phyloP scores from a whole-genome alignment of 2,888 invertebrate species.

The Coleophora flavipennella region DNA sequence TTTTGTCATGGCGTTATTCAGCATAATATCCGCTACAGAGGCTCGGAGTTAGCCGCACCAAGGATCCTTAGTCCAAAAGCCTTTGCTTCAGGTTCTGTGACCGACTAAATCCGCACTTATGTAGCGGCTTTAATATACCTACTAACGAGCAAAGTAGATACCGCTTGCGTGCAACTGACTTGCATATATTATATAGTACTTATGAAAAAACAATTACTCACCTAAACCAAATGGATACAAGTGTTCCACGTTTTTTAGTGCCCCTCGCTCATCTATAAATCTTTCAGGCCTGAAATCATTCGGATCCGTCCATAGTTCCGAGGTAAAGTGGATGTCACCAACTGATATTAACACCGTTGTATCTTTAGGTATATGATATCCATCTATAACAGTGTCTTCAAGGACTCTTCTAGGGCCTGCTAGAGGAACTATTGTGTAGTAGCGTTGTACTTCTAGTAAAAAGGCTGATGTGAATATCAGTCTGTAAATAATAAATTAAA shows the following conservation, averaged over 20 bases:
- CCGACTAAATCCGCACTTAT: too few species aligned
- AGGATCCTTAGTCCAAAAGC: too few species aligned
- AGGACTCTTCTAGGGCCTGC: conserved; percentile 65
- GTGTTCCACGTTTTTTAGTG: conserved; percentile 64
- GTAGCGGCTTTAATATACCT: too few species aligned
- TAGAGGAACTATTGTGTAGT: conserved; percentile 66
- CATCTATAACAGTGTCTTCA: conserved; percentile 43
- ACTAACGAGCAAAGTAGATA: too few species aligned
- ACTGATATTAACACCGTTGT: conserved; percentile 69
- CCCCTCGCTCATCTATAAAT: conserved; percentile 71
- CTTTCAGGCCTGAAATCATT: conserved; percentile 74
- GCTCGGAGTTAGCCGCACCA: too few species aligned
- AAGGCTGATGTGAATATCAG: conserved; percentile 69
- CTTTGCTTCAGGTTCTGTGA: too few species aligned
- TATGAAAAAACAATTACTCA: conserved; percentile 31
- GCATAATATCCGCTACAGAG: too few species aligned
- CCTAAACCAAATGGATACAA: conserved; percentile 79
- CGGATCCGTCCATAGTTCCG: conserved; percentile 71
- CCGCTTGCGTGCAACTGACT: too few species aligned
- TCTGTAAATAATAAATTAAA: conserved; percentile 29
- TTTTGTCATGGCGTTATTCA: too few species aligned
- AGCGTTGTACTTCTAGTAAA: conserved; percentile 71
- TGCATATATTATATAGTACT: too few species aligned
- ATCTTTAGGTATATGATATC: conserved; percentile 57
- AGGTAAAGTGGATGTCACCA: conserved; percentile 66